Base-by-base conservation (phyloP, 2,797 vertebrate species). In the Syncerus caffer region DNA sequence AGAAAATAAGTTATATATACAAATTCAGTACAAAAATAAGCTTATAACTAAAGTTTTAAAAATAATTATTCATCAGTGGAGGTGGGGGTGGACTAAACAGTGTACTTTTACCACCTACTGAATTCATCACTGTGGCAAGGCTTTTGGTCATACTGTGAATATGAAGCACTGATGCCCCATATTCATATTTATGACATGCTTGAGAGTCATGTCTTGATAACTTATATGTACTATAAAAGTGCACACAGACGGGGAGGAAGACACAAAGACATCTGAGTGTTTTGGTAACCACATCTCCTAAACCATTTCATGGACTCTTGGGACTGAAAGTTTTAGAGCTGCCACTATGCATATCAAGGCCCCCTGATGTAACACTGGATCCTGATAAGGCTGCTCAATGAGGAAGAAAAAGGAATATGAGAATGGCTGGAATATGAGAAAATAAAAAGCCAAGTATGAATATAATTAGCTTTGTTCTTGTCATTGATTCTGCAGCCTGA, bases 1-100 rank as follows among this genome's bases (percentile, higher is more conserved):
- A 97, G 97, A 98, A 97, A 96, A 97, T 79, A 87, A 95, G 80
- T 94, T 93, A 98, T 93, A 91, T 57, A 79, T 34, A 62, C 4
- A 94, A 95, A 83, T 93, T 89, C 25, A 78, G n/a, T 67, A 90
- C 0, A 64, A 88, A 98, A 96, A 93, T 53, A 87, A 97, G 29
- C 6, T 8, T 58, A 57, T 29, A 78, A 91, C 6, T 93, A 74
- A 95, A 80, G 50, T 45, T 62, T n/a, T 21, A 34, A 45, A 78
- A 87, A 71, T 50, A 86, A 31, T 62, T 53, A 87, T 60, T 50
- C 83, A 42, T 78, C 50, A 14, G 89, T 38, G 17, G 3, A n/a
- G 6, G n/a, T 64, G 42, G 0, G 17, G 27, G 14, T 89, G 16
- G 7, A 57, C 27, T 71, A 71, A 76, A 4, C 7, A 50, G 53